Base-by-base conservation (phyloP, 2,113 vertebrate species). In the Falcunculus frontatus region DNA sequence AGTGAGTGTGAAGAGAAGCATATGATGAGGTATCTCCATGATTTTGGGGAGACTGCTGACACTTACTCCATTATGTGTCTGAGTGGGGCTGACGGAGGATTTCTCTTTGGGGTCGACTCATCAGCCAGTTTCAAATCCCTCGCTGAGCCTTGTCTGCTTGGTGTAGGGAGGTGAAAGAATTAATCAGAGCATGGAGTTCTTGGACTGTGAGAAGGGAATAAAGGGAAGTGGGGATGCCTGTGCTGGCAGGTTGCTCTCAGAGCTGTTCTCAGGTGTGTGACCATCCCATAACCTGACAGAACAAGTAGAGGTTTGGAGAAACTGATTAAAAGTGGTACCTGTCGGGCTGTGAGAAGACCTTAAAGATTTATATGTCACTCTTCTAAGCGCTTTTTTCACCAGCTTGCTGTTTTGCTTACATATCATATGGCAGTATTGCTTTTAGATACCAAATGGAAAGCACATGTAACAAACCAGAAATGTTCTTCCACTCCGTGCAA, bases 361-460 rank as follows among this genome's bases (percentile, higher is more conserved):
- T 75, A 67, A 75, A 79, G 22, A 86, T 91, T 78, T 86, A 46
- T 30, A 67, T 81, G 65, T 53, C 88, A 59, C 30, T 86, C 53
- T 93, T 94, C 46, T 26, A 89, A 91, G 64, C 47, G 19, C 41
- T 87, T 97, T 94, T 94, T 74, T 82, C 59, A 65, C 74, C 11
- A 56, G 13, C 69, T 93, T 87, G n/a, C 64, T 94, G 52, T 86
- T 95, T 93, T 92, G 74, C 83, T 97, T 89, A 41, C 41, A 27
- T 94, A 89, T 97, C 89, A 53, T 72, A 49, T 69, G 83, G 64
- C 56, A 64, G 25, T 93, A 93, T 97, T 72, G 32, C 84, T 97
- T 97, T 95, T 97, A 92, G 93, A 95, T 77, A 88, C 26, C 60
- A 95, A 97, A 97, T 97, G 81, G 95, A 94, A 98, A 97, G 79